phyloP scores from a whole-genome alignment of 2,113 vertebrate species.

The Scartelaos histophorus region DNA sequence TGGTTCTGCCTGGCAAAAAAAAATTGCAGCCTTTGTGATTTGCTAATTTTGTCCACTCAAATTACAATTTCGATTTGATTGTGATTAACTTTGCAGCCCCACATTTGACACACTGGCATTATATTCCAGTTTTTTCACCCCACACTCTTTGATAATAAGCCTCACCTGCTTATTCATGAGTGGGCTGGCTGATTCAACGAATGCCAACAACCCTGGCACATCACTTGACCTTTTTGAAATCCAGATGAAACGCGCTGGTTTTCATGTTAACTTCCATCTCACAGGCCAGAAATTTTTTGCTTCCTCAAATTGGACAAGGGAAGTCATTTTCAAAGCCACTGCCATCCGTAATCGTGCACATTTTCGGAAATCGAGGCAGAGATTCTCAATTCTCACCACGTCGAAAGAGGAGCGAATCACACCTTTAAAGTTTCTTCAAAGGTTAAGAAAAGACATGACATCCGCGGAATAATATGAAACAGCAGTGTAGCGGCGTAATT shows the following conservation, averaged over 20 bases:
- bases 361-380: neutral
- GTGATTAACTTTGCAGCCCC: too few relatives aligned
- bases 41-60: too few relatives aligned
- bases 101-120: neutral
- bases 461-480: neutral
- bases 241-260: conserved; percentile 5
- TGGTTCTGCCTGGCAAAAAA: too few relatives aligned
- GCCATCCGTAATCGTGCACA: neutral
- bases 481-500: neutral
- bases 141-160: neutral
- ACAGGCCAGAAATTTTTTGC: neutral
- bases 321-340: neutral
- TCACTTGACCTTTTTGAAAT: conserved; percentile 17
- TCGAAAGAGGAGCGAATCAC: neutral
- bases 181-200: neutral
- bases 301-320: neutral
- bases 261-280: conserved; percentile 13
- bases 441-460: conserved; percentile 1
- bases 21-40: too few relatives aligned
- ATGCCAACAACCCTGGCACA: conserved; percentile 8
- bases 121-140: neutral
- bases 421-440: neutral
- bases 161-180: conserved; percentile 11
- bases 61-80: too few relatives aligned
- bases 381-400: neutral